Conservation (phyloP, 2,888 invertebrate species). For the Drosophila ustulata region DNA sequence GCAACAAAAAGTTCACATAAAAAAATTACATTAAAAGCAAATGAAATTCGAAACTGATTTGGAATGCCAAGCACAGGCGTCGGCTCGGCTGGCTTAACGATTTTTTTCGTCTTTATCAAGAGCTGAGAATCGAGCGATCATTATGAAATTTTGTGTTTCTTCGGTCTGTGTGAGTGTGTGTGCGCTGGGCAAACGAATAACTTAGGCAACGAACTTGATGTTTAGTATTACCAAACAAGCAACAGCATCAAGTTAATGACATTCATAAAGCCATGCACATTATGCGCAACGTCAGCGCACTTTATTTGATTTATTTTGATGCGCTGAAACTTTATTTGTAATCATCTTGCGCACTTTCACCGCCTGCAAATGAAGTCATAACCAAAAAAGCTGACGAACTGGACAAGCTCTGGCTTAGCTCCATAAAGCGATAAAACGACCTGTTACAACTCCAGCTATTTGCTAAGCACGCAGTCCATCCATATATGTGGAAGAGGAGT, state of each 20-base stretch:
- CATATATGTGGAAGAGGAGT: slow-evolving; percentile 25
- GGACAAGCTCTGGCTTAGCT: slow-evolving; percentile 31
- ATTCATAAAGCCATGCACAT: slow-evolving; percentile 56
- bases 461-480: slow-evolving; percentile 6
- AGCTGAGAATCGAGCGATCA: slow-evolving; percentile 55
- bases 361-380: slow-evolving; percentile 75
- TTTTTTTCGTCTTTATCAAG: slow-evolving; percentile 45
- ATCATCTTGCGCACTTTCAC: slow-evolving; percentile 68
- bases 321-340: slow-evolving; percentile 42
- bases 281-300: slow-evolving; percentile 41
- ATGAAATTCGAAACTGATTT: slow-evolving; percentile 70
- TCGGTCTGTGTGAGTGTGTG: slow-evolving; percentile 7
- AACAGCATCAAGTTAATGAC: slow-evolving; percentile 43
- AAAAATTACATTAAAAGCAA: slow-evolving; percentile 58
- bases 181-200: slow-evolving; percentile 35
- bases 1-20: slow-evolving; percentile 42
- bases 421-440: slow-evolving; percentile 44
- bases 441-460: slow-evolving; percentile 8
- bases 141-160: slow-evolving; percentile 49
- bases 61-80: slow-evolving; percentile 65
- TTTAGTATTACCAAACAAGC: slow-evolving; percentile 16
- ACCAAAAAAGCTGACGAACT: slow-evolving; percentile 66
- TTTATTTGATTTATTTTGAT: slow-evolving; percentile 66
- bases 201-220: slow-evolving; percentile 60
- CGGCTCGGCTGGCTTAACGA: slow-evolving; percentile 56